Conservation (phyloP, 2,113 vertebrate genomes). For the Lampris megalopsis region DNA sequence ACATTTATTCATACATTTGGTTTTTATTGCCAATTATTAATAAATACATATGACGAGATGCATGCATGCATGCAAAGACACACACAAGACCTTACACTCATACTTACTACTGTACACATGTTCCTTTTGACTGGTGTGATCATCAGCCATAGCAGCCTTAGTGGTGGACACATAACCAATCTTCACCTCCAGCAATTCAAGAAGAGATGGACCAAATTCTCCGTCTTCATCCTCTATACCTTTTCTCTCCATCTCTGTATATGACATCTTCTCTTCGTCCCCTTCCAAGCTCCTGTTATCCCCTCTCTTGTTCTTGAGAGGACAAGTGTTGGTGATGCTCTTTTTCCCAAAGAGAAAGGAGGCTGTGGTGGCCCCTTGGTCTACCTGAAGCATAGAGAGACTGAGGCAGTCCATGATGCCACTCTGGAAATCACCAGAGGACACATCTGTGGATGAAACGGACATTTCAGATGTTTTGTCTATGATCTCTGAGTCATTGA, state of each 20-base stretch:
- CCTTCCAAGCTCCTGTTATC: neutral
- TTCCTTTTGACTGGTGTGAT: conserved; percentile 14
- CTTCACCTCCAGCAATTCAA: conserved; percentile 27
- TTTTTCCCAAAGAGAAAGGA: conserved; percentile 35
- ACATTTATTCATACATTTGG: neutral
- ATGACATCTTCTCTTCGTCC: neutral
- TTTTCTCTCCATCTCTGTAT: neutral
- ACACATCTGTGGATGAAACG: conserved; percentile 38
- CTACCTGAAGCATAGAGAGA: conserved; percentile 64
- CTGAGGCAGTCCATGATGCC: conserved; percentile 70
- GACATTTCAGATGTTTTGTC: conserved; percentile 13
- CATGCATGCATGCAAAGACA: no score
- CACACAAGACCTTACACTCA: neutral
- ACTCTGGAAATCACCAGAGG: conserved; percentile 36
- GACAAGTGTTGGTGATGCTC: neutral
- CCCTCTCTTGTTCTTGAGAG: neutral
- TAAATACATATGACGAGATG: neutral
- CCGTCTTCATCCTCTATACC: neutral
- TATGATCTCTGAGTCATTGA: conserved; percentile 3
- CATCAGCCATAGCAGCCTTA: conserved; percentile 5
- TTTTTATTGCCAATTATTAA: neutral
- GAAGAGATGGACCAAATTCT: conserved; percentile 5
- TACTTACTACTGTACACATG: conserved; percentile 6
- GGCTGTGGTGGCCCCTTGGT: conserved; percentile 24
- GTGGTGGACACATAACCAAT: neutral